phyloP scores from a whole-genome alignment of 1,140 invertebrate genomes.

The Sitophilus oryzae region DNA sequence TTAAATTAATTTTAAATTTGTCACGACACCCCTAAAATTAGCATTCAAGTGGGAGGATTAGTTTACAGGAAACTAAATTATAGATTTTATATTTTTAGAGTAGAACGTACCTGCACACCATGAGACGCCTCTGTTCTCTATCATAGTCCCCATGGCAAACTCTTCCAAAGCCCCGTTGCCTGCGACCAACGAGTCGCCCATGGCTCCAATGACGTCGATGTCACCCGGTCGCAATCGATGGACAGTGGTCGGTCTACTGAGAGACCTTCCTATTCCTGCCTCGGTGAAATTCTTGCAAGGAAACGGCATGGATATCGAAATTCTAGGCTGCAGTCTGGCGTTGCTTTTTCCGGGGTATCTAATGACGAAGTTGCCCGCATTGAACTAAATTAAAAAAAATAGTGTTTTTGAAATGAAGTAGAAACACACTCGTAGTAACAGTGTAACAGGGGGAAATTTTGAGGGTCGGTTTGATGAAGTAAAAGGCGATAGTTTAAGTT shows the following conservation, averaged over 20 bases:
- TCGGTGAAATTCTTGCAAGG: slow-evolving; percentile 38
- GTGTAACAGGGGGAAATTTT: too few species aligned
- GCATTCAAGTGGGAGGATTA: too few species aligned
- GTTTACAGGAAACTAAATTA: too few species aligned
- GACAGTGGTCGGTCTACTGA: slow-evolving; percentile 44
- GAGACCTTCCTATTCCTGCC: slow-evolving; percentile 26
- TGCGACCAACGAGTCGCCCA: slow-evolving; percentile 74
- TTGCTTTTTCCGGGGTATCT: slow-evolving; percentile 27
- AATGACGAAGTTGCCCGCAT: slow-evolving; percentile 32
- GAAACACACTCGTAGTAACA: too few species aligned
- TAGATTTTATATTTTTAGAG: too few species aligned
- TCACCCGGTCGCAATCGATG: slow-evolving; percentile 65
- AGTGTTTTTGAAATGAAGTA: neutral
- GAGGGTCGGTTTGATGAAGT: too few species aligned
- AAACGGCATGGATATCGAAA: slow-evolving; percentile 36
- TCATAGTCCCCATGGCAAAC: slow-evolving; percentile 64
- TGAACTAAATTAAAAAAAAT: slow-evolving; percentile 17
- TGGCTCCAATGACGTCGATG: slow-evolving; percentile 69
- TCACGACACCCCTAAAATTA: too few species aligned
- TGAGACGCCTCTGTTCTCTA: slow-evolving; percentile 71
- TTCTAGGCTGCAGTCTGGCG: slow-evolving; percentile 28
- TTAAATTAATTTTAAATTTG: too few species aligned
- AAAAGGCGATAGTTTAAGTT: too few species aligned
- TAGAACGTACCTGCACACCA: slow-evolving; percentile 69
- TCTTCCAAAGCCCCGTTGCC: slow-evolving; percentile 70